phyloP scores from a whole-genome alignment of 2,888 invertebrate genomes.

The Aphidoletes aphidimyza region DNA sequence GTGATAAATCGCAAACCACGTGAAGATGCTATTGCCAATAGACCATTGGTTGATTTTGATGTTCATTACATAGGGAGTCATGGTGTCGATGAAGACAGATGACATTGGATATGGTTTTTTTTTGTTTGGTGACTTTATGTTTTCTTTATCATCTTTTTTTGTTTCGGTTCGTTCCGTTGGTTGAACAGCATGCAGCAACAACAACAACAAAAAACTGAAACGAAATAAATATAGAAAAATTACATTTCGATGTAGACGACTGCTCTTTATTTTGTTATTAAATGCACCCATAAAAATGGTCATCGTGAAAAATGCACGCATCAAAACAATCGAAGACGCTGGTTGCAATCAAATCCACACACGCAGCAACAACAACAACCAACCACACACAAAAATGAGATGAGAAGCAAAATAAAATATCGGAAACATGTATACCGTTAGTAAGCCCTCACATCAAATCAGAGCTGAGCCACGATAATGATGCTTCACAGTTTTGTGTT shows the following conservation, averaged over 20 bases:
- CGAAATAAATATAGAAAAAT: constrained; percentile 44
- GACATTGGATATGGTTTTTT: constrained; percentile 49
- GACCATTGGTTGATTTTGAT: neutral
- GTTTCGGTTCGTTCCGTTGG: neutral
- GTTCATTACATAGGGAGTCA: constrained; percentile 38
- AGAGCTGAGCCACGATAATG: constrained; percentile 45
- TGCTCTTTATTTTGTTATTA: constrained; percentile 43
- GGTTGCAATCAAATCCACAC: neutral
- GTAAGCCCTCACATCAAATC: neutral
- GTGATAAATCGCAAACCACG: neutral
- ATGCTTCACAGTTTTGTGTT: neutral
- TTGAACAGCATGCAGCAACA: neutral
- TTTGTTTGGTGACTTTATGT: neutral
- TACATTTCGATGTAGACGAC: constrained; percentile 34
- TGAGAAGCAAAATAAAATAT: constrained; percentile 19
- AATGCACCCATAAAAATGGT: constrained; percentile 16
- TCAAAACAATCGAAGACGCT: neutral
- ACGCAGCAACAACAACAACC: neutral
- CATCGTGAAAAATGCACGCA: neutral
- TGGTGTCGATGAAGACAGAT: constrained; percentile 40
- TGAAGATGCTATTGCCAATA: no score
- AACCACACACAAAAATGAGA: neutral
- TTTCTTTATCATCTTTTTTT: neutral
- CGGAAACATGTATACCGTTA: neutral
- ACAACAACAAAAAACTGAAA: neutral